Base-by-base conservation (phyloP, 2,888 invertebrate genomes). In the Erebia aethiops region DNA sequence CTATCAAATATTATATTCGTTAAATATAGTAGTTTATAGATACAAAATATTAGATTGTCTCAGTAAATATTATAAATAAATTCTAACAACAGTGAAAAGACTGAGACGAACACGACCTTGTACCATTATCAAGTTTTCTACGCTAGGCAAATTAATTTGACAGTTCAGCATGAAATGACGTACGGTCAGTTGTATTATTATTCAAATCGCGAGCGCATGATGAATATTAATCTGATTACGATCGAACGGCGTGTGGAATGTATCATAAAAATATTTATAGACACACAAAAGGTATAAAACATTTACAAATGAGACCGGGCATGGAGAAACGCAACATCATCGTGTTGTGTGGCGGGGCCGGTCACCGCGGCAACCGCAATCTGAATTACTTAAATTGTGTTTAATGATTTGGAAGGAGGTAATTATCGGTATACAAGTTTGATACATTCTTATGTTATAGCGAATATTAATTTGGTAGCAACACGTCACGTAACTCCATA, bases 231-330 rank as follows among this genome's bases (percentile, higher is more conserved):
- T 81, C 81, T 82, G 85, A 85, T 84, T 83, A 83, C 82, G 80
- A 81, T 82, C 79, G 81, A 83, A 82, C 79, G 74, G 74, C 77
- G 74, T 75, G 74, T 76, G 77, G 85, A 87, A 85, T 85, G 83
- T 82, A 83, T 84, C 81, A 83, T 84, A 85, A 85, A 86, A 85
- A 85, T 86, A 84, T 86, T 85, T 86, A 86, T 85, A 83, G 84
- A 82, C 80, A 81, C 80, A 81, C 84, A 87, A 88, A 87, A 84
- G 79, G 78, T 75, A 79, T 73, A 84, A 85, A 81, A 76, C 73
- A 77, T 84, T 83, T 81, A 81, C 79, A 86, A 87, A 87, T 85
- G 85, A 84, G 87, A 83, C 79, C 82, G 82, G 80, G 73, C 74
- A 68, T 72, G 70, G 76, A 81, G 85, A 88, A 88, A 82, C 79